Evolutionary conservation across 2,113 vertebrate species (phyloP).

Genomic region (Cololabis saira): DNA sequence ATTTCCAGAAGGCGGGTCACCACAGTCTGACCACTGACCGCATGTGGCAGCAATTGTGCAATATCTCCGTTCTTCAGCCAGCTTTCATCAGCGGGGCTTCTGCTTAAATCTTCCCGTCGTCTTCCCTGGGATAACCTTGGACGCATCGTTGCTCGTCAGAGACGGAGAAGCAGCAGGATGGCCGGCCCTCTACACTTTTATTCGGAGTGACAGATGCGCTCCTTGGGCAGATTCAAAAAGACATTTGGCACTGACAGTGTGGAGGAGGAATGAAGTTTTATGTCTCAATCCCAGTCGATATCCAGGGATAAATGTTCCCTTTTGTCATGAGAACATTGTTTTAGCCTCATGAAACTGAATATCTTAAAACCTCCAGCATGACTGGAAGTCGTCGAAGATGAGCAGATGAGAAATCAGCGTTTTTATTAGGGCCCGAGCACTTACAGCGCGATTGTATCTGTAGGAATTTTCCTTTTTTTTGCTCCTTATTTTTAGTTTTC

Average conservation of each 20-base stretch:
- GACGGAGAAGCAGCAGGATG: neutral
- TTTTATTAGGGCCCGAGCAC: neutral
- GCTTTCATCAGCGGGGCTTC: neutral
- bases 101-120: neutral
- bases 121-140: conserved; percentile 16
- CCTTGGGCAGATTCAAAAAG: conserved; percentile 13
- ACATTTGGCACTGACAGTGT: neutral
- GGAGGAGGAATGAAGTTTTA: neutral
- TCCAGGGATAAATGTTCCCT: neutral
- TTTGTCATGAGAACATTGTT: neutral
- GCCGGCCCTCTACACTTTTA: conserved; percentile 1
- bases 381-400: neutral
- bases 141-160: conserved; percentile 11
- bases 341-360: neutral
- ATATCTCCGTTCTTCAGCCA: neutral
- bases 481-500: too few relatives aligned
- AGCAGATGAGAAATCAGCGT: neutral
- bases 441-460: too few relatives aligned
- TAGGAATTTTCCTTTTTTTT: too few relatives aligned
- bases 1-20: neutral
- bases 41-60: neutral
- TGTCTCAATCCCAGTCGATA: neutral
- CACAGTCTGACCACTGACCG: neutral
- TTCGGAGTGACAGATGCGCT: conserved; percentile 14
- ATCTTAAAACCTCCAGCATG: neutral